Conservation (phyloP, 2,888 invertebrate genomes). For the Dynastes grantii region DNA sequence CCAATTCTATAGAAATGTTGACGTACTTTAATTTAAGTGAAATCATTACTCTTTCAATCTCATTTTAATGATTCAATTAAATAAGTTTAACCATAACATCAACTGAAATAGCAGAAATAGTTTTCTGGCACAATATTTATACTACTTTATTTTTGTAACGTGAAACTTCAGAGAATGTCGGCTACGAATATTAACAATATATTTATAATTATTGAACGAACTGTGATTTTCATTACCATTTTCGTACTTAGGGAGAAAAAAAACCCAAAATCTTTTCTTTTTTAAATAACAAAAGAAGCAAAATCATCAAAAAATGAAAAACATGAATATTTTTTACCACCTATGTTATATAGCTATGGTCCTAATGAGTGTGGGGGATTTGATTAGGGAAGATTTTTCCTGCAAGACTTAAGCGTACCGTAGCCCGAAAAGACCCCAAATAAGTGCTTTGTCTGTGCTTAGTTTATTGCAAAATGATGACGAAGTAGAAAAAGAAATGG, state of each 20-base stretch:
- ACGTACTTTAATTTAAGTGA: background rate
- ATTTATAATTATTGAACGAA: slow-evolving; percentile 36
- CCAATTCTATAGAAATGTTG: background rate
- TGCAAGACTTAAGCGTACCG: slow-evolving; percentile 1
- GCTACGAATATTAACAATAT: too few species aligned
- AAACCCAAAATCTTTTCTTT: too few species aligned
- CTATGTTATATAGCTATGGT: slow-evolving; percentile 47
- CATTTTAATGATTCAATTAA: background rate
- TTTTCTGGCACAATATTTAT: slow-evolving; percentile 14
- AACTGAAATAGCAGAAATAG: slow-evolving; percentile 4
- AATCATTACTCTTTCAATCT: background rate
- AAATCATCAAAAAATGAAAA: background rate
- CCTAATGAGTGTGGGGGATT: slow-evolving; percentile 39
- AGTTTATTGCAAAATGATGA: slow-evolving; percentile 75
- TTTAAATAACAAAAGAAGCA: too few species aligned
- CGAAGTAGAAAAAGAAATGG: slow-evolving; percentile 75
- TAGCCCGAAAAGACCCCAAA: slow-evolving; percentile 55
- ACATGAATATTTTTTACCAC: slow-evolving; percentile 46
- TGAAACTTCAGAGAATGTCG: slow-evolving; percentile 31
- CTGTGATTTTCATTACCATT: slow-evolving; percentile 45
- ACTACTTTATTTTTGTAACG: slow-evolving; percentile 27
- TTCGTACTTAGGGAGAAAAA: slow-evolving; percentile 1
- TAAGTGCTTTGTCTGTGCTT: slow-evolving; percentile 75
- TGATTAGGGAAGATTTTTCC: slow-evolving; percentile 2
- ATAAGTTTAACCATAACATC: background rate